Conservation (phyloP, 2,797 vertebrate species). For the Lepilemur septentrionalis region DNA sequence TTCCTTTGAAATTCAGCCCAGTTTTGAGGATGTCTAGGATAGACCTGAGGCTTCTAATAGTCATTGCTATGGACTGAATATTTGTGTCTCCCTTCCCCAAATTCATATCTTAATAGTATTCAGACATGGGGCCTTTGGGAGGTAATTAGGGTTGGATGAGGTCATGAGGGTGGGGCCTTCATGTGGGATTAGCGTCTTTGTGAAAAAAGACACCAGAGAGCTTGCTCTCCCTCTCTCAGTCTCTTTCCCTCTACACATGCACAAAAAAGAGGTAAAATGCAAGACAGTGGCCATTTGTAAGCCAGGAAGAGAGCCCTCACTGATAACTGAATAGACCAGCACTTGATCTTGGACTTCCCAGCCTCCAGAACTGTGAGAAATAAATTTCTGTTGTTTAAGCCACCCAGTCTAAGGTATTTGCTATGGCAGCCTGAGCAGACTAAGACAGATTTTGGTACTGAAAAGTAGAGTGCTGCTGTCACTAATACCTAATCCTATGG, state of each 20-base stretch:
- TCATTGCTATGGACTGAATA: not conserved
- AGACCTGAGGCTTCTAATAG: constrained; percentile 79
- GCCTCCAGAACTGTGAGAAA: not conserved
- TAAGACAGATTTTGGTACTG: not conserved
- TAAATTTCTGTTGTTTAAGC: not conserved
- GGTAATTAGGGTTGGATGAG: not conserved
- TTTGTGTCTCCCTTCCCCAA: not conserved
- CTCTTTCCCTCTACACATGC: not conserved
- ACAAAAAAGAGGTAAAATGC: not conserved
- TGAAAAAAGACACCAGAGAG: not conserved
- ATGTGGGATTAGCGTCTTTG: not conserved
- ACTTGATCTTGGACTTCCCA: not conserved
- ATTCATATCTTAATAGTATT: not conserved
- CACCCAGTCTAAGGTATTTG: not conserved
- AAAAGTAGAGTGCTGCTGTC: not conserved
- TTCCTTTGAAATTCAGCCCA: constrained; percentile 84
- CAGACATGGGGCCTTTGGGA: not conserved
- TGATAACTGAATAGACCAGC: not conserved
- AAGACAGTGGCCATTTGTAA: not conserved
- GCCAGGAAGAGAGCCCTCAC: not conserved
- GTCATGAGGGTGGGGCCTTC: too few species aligned
- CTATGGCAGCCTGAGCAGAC: not conserved
- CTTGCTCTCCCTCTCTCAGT: not conserved
- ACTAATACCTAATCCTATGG: not conserved
- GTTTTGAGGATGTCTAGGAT: constrained; percentile 81